A percentile compares a stretch with the other conserved stretches of the same genome.
phyloP scores from a whole-genome alignment of 2,888 invertebrate genomes.

The Lobophora halterata region DNA sequence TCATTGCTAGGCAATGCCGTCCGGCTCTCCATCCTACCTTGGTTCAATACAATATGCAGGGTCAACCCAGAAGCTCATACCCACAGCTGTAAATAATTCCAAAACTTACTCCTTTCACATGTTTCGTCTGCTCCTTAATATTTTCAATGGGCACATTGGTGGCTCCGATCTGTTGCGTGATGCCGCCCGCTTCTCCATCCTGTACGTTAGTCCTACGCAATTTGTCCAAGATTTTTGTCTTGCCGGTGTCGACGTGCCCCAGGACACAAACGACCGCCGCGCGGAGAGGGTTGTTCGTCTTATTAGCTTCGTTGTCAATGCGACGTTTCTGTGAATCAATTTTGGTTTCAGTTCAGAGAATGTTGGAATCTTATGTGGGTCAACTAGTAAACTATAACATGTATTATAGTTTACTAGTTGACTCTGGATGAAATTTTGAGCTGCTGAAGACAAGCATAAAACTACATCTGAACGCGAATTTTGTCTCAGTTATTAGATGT shows the following conservation, averaged over 20 bases:
- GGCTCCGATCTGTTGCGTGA: conserved; percentile 99
- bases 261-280: conserved; percentile 99
- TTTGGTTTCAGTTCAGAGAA: too few species aligned
- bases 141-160: conserved; percentile 99
- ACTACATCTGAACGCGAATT: too few species aligned
- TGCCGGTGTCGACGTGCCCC: conserved; percentile 99
- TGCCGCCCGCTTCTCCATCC: conserved; percentile 99
- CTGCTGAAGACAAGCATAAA: too few species aligned
- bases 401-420: too few species aligned
- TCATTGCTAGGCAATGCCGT: too few species aligned
- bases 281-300: conserved; percentile 82
- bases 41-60: too few species aligned
- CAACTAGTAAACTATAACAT: too few species aligned
- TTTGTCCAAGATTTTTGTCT: conserved; percentile 99
- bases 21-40: too few species aligned
- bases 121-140: conserved; percentile 95
- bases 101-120: conserved; percentile 91
- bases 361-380: too few species aligned
- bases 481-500: too few species aligned
- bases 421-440: too few species aligned
- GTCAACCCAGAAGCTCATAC: too few species aligned
- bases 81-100: conserved; percentile 2
- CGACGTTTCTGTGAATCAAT: conserved; percentile 69
- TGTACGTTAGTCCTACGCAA: conserved; percentile 93
- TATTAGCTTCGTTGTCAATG: conserved; percentile 72